Base-by-base conservation (phyloP, 2,888 invertebrate species). In the Biston betularia region DNA sequence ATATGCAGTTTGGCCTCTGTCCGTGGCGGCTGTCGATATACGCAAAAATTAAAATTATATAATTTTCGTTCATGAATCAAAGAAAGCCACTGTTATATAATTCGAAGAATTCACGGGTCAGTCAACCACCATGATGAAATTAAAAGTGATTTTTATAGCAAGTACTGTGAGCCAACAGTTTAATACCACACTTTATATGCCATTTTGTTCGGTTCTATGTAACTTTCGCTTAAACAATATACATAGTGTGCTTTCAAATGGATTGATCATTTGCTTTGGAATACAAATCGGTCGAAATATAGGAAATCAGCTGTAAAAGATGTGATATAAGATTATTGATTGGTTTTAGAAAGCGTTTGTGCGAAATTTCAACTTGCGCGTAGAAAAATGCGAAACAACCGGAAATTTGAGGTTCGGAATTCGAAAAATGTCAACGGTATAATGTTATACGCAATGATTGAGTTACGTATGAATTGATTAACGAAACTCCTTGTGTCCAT, bases 161-260 rank as follows among this genome's bases (percentile, higher is more conserved):
- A 46, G 12, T 68, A 59, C 70, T 68, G 75, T 70, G 70, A 74
- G 72, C 70, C 72, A 80, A 80, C 74, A 75, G 79, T 78, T 84
- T 89, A 89, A 90, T 88, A 79, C 63, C 33, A 78, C 82, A 81
- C 80, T 90, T 90, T 88, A 85, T 77, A 90, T 89, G 85, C 90
- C 73, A 80, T 77, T 75, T 77, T 69, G 74, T 73, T 75, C 73
- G 74, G 76, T 79, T 73, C 75, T 78, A 75, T 72, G 76, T 75
- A 74, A 88, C 90, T 90, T 90, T 90, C 90, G 85, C 88, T 80
- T 54, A 72, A 77, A 79, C 63, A 75, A 74, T 77, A 56, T 14
- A 68, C 63, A 62, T 52, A 65, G 42, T 24, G 33, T 8, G 87
- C 80, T 79, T 89, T 75, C 74, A 84, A 88, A 88, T 82, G 77